Evolutionary conservation across 2,888 invertebrate genomes (phyloP).

Genomic region (Diplazon laetatorius): DNA sequence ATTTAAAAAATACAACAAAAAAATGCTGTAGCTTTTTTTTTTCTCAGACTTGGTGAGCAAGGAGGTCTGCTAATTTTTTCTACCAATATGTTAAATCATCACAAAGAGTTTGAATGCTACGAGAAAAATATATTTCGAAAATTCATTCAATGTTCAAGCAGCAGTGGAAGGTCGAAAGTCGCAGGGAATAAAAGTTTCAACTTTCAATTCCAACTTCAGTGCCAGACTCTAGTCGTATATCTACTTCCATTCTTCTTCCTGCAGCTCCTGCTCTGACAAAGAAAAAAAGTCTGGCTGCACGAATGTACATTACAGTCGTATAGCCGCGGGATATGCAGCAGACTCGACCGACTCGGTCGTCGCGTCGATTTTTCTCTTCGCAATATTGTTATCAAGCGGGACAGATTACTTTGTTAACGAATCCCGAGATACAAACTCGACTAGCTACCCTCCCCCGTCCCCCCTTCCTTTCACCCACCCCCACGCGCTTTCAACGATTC

Average conservation of each 20-base stretch:
- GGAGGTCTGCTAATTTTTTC: background rate
- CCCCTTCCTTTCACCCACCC: too few species aligned
- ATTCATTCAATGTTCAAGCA: conserved; percentile 5
- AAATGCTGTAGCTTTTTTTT: too few species aligned
- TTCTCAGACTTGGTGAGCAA: too few species aligned
- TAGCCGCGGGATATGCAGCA: conserved; percentile 39
- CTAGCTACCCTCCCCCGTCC: too few species aligned
- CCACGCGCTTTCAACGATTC: conserved; percentile 25
- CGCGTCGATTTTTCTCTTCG: conserved; percentile 52
- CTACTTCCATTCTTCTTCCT: conserved; percentile 25
- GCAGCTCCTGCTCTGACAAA: conserved; percentile 44
- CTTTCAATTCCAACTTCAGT: conserved; percentile 18
- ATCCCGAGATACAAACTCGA: conserved; percentile 10
- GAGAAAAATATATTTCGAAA: background rate
- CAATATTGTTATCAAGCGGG: conserved; percentile 50
- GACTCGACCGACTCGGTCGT: conserved; percentile 34
- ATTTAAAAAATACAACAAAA: too few species aligned
- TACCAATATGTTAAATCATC: background rate
- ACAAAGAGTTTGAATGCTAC: background rate
- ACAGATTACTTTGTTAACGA: conserved; percentile 46
- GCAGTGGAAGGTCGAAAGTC: background rate
- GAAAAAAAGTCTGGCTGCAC: conserved; percentile 39
- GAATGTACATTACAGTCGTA: conserved; percentile 54
- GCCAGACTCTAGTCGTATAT: conserved; percentile 17
- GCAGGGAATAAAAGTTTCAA: conserved; percentile 22